Percentiles rank a stretch among this genome's conserved stretches.
Conservation (phyloP, 2,888 invertebrate species). For the Lampropteryx suffumata region DNA sequence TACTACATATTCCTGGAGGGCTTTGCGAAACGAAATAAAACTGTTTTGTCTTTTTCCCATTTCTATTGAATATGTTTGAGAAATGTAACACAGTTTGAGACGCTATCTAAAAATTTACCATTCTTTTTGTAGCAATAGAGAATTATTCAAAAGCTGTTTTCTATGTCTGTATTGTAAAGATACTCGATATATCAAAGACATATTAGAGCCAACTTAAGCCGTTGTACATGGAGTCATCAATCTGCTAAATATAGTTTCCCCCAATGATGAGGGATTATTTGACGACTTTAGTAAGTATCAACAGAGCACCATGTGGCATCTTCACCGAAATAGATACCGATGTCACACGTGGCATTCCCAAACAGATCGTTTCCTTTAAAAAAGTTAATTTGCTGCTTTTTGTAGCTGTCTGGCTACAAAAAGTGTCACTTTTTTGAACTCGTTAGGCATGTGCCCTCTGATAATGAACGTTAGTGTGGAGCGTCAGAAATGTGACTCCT, state of each 20-base stretch:
- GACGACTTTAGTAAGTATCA: constrained; percentile 76
- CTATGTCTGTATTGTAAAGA: constrained; percentile 53
- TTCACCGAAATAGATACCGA: constrained; percentile 66
- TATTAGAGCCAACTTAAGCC: constrained; percentile 72
- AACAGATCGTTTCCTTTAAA: constrained; percentile 82
- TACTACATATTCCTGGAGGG: constrained; percentile 58
- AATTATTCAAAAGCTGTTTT: constrained; percentile 10
- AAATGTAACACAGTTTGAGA: constrained; percentile 56
- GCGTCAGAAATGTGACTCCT: constrained; percentile 72
- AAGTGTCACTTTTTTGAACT: constrained; percentile 71
- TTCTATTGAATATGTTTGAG: constrained; percentile 61
- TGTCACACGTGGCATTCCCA: constrained; percentile 78
- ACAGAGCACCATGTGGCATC: constrained; percentile 68
- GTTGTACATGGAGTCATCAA: constrained; percentile 66
- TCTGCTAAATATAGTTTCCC: constrained; percentile 69
- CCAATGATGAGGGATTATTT: constrained; percentile 72
- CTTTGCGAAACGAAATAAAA: constrained; percentile 61
- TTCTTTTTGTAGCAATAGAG: constrained; percentile 1
- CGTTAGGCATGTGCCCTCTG: constrained; percentile 71
- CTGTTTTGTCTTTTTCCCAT: constrained; percentile 60
- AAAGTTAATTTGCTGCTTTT: constrained; percentile 81
- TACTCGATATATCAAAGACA: constrained; percentile 62
- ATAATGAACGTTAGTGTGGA: constrained; percentile 69
- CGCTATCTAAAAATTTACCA: constrained; percentile 35
- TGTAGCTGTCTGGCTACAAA: constrained; percentile 55